Base-by-base conservation (phyloP, 1,140 invertebrate species). In the Pomacea maculata region DNA sequence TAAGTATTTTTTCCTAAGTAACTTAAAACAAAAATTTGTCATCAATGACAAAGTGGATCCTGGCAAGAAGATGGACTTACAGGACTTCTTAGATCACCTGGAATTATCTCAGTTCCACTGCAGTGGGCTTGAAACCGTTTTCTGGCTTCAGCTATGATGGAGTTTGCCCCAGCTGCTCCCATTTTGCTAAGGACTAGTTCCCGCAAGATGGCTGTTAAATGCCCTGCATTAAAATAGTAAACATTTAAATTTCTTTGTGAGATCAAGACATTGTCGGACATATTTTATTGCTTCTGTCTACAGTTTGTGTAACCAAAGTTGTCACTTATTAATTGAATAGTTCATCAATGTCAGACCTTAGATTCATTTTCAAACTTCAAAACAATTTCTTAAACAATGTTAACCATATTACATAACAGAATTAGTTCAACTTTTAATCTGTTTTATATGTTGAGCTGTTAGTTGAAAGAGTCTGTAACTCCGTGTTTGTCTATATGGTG, bases 11-110 rank as follows among this genome's bases (percentile, higher is more conserved):
- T n/a, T 3, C 11, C 1, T 17, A 11, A 25, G n/a, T 21, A 1
- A 29, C 9, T 0, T 70, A 12, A 21, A 29, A 29, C 21, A 2
- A 29, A 70, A 25, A 7, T 45, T 17, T 25, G 10, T 70, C 68
- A 70, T 70, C 10, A 29, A 45, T 15, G n/a, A 29, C 11, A 12
- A 25, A 70, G 21, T 12, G 25, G 25, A 10, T 52, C 52, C 12
- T 34, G 8, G 5, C 15, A 17, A 74, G 29, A 45, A 74, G n/a
- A 72, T 64, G 17, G 65, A 87, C 84, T 84, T 78, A 91, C 97
- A 67, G 96, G 93, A 78, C 93, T 94, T 54, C 97, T 94, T 70
- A 99, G 91, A 93, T 99, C 97, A 7, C 97, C 96, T 21, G 95
- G 93, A 78, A 99, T 92, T 2, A 92, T 86, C 17, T 90, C 88